Base-by-base conservation (phyloP, 2,113 vertebrate species). In the Scytalopus superciliaris region DNA sequence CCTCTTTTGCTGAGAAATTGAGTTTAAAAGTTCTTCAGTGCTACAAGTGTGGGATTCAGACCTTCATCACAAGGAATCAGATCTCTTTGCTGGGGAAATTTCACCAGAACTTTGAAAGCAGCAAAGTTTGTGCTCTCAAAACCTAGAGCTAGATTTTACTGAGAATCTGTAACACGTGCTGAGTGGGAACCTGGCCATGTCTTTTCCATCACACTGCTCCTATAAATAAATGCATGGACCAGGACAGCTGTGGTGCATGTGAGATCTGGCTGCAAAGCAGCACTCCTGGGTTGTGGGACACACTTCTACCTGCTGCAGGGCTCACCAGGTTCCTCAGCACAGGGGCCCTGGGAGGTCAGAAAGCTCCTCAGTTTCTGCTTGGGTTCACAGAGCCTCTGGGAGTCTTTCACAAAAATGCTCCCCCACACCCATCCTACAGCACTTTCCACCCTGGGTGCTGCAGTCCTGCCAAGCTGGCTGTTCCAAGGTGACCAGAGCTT, bases 151-250 rank as follows among this genome's bases (percentile, higher is more conserved):
- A 14, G 50, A 7, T 68, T 83, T 76, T 63, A 12, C 37, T 62
- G 52, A 23, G 63, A 19, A 74, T 44, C 25, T 35, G 6, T 56
- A 49, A 24, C 4, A 3, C 0, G 0, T 35, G 19, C 53, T 72
- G 35, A 64, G 27, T 1, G 0, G 27, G 59, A 33, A 50, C 23
- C 42, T 33, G 37, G 49, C 35, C 0, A 0, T 5, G 12, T 19
- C 33, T 80, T 37, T 57, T 56, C 17, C 33, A 27, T 6, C 8
- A 5, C 12, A 2, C 18, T 93, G 64, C 10, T n/a, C 14, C 67
- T 67, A 42, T 47, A 64, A 62, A 62, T 27, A 55, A 47, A 21
- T 2, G 2, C 50, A 66, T 60, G 25, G 67, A 31, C 19, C 10
- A 16, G 82, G n/a, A 25, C 37, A 76, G 50, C 31, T 85, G 37